phyloP scores from a whole-genome alignment of 1,140 invertebrate genomes.

The Riptortus pedestris region DNA sequence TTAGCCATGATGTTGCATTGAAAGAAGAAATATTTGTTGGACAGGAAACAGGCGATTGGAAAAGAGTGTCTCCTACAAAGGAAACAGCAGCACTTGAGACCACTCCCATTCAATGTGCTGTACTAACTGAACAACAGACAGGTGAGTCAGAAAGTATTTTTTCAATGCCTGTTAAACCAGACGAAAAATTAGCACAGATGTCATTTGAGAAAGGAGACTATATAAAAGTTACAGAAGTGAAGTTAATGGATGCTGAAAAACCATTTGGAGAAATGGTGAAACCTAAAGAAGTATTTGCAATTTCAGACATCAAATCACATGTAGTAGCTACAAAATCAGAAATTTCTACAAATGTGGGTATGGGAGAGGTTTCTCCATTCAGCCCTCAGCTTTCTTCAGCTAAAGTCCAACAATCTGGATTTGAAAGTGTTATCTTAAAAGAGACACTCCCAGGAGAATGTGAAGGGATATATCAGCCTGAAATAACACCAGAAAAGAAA shows the following conservation, averaged over 20 bases:
- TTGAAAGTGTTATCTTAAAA: conserved; percentile 43
- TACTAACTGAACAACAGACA: conserved; percentile 42
- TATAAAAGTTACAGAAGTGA: conserved; percentile 30
- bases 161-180: conserved; percentile 24
- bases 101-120: conserved; percentile 42
- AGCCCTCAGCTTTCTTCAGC: conserved; percentile 37
- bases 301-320: conserved; percentile 41
- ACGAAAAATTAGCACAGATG: conserved; percentile 28
- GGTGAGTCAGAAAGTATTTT: conserved; percentile 37
- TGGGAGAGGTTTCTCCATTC: conserved; percentile 36
- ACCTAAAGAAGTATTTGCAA: conserved; percentile 37
- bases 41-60: conserved; percentile 30
- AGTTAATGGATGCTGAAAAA: conserved; percentile 37
- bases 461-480: conserved; percentile 40
- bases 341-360: conserved; percentile 37
- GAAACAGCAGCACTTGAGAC: conserved; percentile 34
- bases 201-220: conserved; percentile 30
- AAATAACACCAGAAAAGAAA: conserved; percentile 34
- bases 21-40: conserved; percentile 33
- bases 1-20: conserved; percentile 35
- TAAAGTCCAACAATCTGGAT: conserved; percentile 36
- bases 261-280: conserved; percentile 33
- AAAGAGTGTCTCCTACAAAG: conserved; percentile 28
- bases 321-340: conserved; percentile 44
- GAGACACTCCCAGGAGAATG: conserved; percentile 42